Conservation (phyloP, 2,797 vertebrate species). For the Alouatta caraya region DNA sequence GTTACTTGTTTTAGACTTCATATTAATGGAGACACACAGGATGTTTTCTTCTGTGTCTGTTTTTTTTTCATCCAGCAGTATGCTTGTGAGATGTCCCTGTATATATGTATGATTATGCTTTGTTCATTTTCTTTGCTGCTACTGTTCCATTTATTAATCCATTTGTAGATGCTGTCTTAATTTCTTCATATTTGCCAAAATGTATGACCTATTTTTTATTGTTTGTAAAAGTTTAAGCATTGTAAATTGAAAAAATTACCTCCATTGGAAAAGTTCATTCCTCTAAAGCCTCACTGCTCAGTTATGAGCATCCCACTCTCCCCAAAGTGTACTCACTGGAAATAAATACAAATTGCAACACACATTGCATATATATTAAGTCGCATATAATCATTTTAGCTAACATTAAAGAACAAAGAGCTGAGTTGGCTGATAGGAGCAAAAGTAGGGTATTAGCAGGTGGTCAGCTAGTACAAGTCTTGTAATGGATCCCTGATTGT, state of each 20-base stretch:
- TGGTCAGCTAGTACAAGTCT: not conserved
- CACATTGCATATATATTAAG: not conserved
- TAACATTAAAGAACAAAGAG: not conserved
- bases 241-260: not conserved
- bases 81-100: not conserved
- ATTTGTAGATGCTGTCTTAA: conserved; percentile 12
- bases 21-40: not conserved
- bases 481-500: not conserved
- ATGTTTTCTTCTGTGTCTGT: not conserved
- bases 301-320: not conserved
- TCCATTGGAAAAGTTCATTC: not conserved
- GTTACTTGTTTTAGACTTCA: not conserved
- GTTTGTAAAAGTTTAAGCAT: not conserved
- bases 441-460: not conserved
- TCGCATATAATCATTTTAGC: not conserved
- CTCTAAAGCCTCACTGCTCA: not conserved
- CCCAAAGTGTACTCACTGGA: not conserved
- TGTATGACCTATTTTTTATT: not conserved
- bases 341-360: not conserved
- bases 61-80: not conserved
- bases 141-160: not conserved
- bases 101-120: not conserved
- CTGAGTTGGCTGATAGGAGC: not conserved
- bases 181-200: conserved; percentile 35
- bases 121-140: conserved; percentile 27